Evolutionary conservation across 2,888 invertebrate genomes (phyloP), one percentile per base, ranked within the genome.

Genomic region (Caenorhabditis sp.): DNA sequence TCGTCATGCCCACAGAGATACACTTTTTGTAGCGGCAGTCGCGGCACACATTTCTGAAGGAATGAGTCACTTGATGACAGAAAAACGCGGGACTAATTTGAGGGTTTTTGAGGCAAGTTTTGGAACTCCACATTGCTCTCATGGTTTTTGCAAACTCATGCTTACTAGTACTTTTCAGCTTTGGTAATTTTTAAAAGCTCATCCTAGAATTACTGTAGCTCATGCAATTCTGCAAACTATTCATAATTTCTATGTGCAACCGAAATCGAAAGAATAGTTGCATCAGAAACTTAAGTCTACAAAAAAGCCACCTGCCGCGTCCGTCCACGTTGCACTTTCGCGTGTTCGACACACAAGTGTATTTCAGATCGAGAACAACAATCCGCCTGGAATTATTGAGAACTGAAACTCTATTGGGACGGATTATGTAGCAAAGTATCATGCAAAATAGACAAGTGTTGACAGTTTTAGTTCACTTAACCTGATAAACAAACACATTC

Each of bases 221-320:
- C n/a, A n/a, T n/a, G n/a, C n/a, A n/a, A n/a, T n/a, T n/a, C n/a
- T n/a, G n/a, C n/a, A n/a, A n/a, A n/a, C n/a, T n/a, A n/a, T n/a
- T n/a, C n/a, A n/a, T n/a, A n/a, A n/a, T n/a, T n/a, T n/a, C n/a
- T n/a, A n/a, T n/a, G n/a, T n/a, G n/a, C n/a, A n/a, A n/a, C n/a
- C n/a, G n/a, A n/a, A n/a, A n/a, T n/a, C n/a, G n/a, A n/a, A n/a
- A n/a, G n/a, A n/a, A n/a, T n/a, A n/a, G n/a, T n/a, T n/a, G n/a
- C n/a, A n/a, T n/a, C n/a, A n/a, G n/a, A n/a, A n/a, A n/a, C n/a
- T n/a, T n/a, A n/a, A n/a, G n/a, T n/a, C n/a, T n/a, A n/a, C n/a
- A n/a, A n/a, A n/a, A n/a, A n/a, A n/a, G n/a, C n/a, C 63, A 72
- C 72, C 72, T 72, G 30, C 74, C 74, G 45, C 74, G 53, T 22